Evolutionary conservation across 2,113 vertebrate genomes (phyloP), one percentile per base, ranked within the genome.

Genomic region (Callorhinus ursinus): DNA sequence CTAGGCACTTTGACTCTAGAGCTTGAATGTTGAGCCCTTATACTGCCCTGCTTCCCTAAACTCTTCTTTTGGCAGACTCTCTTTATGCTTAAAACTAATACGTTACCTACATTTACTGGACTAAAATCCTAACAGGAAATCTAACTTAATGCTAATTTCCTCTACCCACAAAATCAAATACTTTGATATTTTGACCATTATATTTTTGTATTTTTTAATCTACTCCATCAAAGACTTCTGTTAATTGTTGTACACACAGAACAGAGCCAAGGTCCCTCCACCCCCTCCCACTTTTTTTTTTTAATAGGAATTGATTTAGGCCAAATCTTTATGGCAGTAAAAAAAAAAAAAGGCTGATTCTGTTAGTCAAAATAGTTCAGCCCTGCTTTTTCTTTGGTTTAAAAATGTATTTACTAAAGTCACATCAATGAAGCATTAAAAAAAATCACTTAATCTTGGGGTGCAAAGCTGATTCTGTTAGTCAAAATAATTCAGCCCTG

Each of bases 161-260:
- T 97, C 36, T 61, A 69, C 33, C 16, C 39, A 7, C 12, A 90
- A 93, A 97, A 93, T 88, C 55, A 97, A 95, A 24, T 61, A 55
- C n/a, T 86, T 24, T 42, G 71, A 31, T 67, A 87, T 33, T 93
- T 61, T 97, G 51, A 80, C 10, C 67, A 79, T 28, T 31, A 24
- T 59, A 53, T 81, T 91, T 82, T 79, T 71, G 12, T 31, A 85
- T 65, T 94, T 95, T 93, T 76, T 36, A 90, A 85, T 93, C 15
- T 80, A 59, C 39, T 89, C 7, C 31, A 42, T 57, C 42, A 55
- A 36, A 95, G 49, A 91, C 12, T 95, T 90, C 15, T 61, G 18
- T 93, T 93, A 39, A 46, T 46, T 90, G 5, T 59, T 92, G 8
- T 57, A 84, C 4, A 65, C 28, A 76, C 4, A 65, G 11, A 93